Conservation (phyloP, 2,888 invertebrate genomes). For the Drosophila vallismaia region DNA sequence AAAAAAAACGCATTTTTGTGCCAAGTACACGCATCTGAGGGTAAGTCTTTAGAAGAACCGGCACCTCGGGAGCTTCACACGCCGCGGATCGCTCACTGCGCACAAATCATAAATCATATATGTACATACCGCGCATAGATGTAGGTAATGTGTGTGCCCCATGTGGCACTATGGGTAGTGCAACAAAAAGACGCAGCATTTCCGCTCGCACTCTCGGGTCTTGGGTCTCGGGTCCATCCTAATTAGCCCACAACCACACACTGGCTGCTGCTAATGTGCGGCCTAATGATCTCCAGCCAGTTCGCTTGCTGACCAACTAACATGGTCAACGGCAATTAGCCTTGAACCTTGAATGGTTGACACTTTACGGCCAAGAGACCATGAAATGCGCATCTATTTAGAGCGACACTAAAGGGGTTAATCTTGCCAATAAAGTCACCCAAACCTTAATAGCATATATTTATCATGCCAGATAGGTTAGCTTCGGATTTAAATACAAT, state of each 20-base stretch:
- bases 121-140: neutral
- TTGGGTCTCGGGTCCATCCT: conserved; percentile 36
- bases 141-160: neutral
- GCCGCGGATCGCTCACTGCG: conserved; percentile 38
- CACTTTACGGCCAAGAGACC: conserved; percentile 10
- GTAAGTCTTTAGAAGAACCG: conserved; percentile 50
- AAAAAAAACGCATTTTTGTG: neutral
- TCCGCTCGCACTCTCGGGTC: conserved; percentile 55
- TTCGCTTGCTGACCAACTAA: conserved; percentile 42
- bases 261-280: conserved; percentile 44
- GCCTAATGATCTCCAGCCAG: conserved; percentile 53
- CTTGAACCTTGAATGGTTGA: conserved; percentile 48
- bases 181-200: conserved; percentile 49
- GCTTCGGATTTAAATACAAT: neutral
- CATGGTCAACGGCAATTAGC: conserved; percentile 33
- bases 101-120: conserved; percentile 17
- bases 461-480: neutral
- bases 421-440: neutral
- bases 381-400: neutral
- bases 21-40: conserved; percentile 19
- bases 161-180: conserved; percentile 5
- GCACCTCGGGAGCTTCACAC: conserved; percentile 65
- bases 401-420: neutral
- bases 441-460: too few species aligned
- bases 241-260: conserved; percentile 68